Evolutionary conservation across 2,797 vertebrate species (phyloP).

Genomic region (Schizopygopsis malacanthus): DNA sequence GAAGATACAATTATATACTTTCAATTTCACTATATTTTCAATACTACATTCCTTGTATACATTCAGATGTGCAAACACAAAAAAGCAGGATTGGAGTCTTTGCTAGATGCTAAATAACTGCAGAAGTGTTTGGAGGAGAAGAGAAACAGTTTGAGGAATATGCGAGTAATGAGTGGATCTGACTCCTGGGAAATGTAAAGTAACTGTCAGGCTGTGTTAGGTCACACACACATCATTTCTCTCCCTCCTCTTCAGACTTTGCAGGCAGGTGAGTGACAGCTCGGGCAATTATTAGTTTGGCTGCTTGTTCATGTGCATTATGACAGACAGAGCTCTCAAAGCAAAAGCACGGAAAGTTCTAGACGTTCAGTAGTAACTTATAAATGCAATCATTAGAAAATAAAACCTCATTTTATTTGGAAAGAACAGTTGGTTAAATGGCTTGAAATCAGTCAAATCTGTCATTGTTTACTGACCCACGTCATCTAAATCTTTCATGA

Average conservation of each 20-base stretch:
- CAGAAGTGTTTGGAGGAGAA: not conserved
- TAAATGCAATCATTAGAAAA: not conserved
- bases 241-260: not conserved
- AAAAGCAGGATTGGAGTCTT: not conserved
- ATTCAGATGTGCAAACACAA: not conserved
- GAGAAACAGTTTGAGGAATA: not conserved
- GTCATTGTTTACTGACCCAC: not conserved
- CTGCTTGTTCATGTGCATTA: not conserved
- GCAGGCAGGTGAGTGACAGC: conserved; percentile 24
- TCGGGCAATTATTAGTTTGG: conserved; percentile 17
- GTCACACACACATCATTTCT: conserved; percentile 1
- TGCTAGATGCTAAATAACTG: not conserved
- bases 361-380: not conserved
- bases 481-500: too few species aligned
- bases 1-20: not conserved
- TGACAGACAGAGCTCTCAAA: not conserved
- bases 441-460: not conserved
- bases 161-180: conserved; percentile 4
- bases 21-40: not conserved
- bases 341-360: not conserved
- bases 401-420: not conserved
- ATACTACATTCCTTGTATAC: not conserved
- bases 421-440: not conserved
- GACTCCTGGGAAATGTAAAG: conserved; percentile 2
- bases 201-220: not conserved